phyloP scores from a whole-genome alignment of 2,888 invertebrate genomes.

The Tricholauxania praeusta region DNA sequence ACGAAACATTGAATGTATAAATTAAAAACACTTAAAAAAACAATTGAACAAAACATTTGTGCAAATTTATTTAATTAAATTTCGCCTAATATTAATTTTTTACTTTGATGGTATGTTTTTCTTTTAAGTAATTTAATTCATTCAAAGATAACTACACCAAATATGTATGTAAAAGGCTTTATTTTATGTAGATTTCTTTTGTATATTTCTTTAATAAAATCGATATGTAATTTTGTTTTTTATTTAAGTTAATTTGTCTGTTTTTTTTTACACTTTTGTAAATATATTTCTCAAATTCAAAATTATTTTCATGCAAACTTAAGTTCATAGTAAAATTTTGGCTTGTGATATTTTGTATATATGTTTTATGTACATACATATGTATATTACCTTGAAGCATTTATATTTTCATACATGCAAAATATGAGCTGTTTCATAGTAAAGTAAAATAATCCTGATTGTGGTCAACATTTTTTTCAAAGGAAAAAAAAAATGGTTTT shows the following conservation, averaged over 20 bases:
- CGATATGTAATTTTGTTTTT: slow-evolving; percentile 32
- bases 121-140: background rate
- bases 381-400: too few relatives aligned
- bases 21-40: background rate
- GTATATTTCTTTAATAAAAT: slow-evolving; percentile 41
- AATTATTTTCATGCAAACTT: slow-evolving; percentile 12
- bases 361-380: background rate
- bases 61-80: too few relatives aligned
- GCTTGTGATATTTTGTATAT: slow-evolving; percentile 32
- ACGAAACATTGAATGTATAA: background rate
- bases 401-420: too few relatives aligned
- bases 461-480: too few relatives aligned
- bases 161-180: slow-evolving; percentile 19
- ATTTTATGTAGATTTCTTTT: slow-evolving; percentile 12
- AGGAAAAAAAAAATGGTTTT: too few relatives aligned
- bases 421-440: too few relatives aligned
- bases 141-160: too few relatives aligned
- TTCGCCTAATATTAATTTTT: too few relatives aligned
- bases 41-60: slow-evolving; percentile 1
- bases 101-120: too few relatives aligned
- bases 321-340: slow-evolving; percentile 23
- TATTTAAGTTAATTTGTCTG: slow-evolving; percentile 9
- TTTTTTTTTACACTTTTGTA: slow-evolving; percentile 22
- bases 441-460: too few relatives aligned
- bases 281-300: slow-evolving; percentile 36